A percentile compares a stretch with the other conserved stretches of the same genome.
These are phyloP conservation scores for Pseudorasbora parva DNA, from an alignment of 2,113 vertebrate genomes.

Conservation along the genomic window DNA sequence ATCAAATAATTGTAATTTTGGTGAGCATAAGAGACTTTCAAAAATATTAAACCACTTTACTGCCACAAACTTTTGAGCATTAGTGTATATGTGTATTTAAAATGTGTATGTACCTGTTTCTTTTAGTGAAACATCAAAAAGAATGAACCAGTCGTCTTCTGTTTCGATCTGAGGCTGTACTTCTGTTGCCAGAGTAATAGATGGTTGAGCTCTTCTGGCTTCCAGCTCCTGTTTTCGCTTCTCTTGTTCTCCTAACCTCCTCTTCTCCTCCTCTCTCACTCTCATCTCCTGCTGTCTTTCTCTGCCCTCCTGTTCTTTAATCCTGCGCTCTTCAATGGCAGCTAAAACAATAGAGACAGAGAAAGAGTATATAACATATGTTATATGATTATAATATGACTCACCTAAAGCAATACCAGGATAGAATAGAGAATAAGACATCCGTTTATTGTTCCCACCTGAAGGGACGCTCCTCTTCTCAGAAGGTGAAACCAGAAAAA, in stretches of 20 bases:
- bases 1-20: neutral
- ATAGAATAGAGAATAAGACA: neutral
- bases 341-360: neutral
- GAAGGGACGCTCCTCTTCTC: slow-evolving; percentile 1
- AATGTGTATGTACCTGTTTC: neutral
- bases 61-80: neutral
- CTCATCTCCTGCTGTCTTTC: slow-evolving; percentile 63
- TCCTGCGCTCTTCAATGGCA: slow-evolving; percentile 43
- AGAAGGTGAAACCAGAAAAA: no score
- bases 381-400: no score
- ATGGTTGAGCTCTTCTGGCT: slow-evolving; percentile 8
- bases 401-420: neutral
- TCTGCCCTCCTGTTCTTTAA: slow-evolving; percentile 39
- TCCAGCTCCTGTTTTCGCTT: slow-evolving; percentile 11
- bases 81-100: neutral
- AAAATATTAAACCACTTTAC: neutral
- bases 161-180: slow-evolving; percentile 43
- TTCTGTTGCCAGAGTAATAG: slow-evolving; percentile 48
- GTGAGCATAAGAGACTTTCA: no score
- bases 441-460: neutral
- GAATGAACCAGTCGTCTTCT: slow-evolving; percentile 73
- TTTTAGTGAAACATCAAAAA: slow-evolving; percentile 59
- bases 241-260: neutral
- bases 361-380: no score
- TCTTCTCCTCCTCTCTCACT: slow-evolving; percentile 40